These are phyloP conservation scores for Erannis defoliaria DNA, from an alignment of 2,888 invertebrate species.

Conservation along the genomic window DNA sequence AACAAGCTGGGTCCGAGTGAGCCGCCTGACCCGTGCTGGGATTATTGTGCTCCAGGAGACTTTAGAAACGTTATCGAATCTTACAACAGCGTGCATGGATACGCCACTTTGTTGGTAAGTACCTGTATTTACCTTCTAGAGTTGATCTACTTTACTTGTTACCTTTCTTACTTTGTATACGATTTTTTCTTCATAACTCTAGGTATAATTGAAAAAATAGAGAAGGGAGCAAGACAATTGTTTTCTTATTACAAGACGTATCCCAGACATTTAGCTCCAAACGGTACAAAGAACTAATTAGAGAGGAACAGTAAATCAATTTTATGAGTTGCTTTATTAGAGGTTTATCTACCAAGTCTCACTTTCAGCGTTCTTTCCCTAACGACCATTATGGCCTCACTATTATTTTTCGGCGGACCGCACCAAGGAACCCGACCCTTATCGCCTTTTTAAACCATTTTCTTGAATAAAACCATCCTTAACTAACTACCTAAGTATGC, in stretches of 20 bases:
- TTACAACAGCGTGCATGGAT: slow-evolving; percentile 93
- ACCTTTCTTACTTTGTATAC: no score
- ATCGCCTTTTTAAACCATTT: neutral
- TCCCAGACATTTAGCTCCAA: slow-evolving; percentile 15
- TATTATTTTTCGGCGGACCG: slow-evolving; percentile 12
- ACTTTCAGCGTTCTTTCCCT: slow-evolving; percentile 23
- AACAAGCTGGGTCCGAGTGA: slow-evolving; percentile 67
- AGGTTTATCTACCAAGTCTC: slow-evolving; percentile 24
- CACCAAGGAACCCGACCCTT: slow-evolving; percentile 15
- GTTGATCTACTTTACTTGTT: no score
- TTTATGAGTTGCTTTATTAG: slow-evolving; percentile 30
- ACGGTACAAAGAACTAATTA: slow-evolving; percentile 23
- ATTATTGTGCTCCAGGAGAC: slow-evolving; percentile 86
- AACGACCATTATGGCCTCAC: slow-evolving; percentile 19
- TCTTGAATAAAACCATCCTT: neutral
- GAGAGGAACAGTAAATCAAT: slow-evolving; percentile 25
- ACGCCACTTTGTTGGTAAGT: slow-evolving; percentile 92
- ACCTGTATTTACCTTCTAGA: neutral
- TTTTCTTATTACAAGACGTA: slow-evolving; percentile 17
- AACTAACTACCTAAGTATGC: neutral
- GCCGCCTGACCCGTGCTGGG: slow-evolving; percentile 64
- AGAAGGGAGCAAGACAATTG: neutral
- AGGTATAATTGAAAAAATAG: no score
- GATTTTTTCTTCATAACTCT: no score
- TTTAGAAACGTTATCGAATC: slow-evolving; percentile 86